A percentile compares a stretch with the other conserved stretches of the same genome.
Evolutionary conservation across 2,888 invertebrate genomes (phyloP).

Genomic region (Amblyteles armatorius): DNA sequence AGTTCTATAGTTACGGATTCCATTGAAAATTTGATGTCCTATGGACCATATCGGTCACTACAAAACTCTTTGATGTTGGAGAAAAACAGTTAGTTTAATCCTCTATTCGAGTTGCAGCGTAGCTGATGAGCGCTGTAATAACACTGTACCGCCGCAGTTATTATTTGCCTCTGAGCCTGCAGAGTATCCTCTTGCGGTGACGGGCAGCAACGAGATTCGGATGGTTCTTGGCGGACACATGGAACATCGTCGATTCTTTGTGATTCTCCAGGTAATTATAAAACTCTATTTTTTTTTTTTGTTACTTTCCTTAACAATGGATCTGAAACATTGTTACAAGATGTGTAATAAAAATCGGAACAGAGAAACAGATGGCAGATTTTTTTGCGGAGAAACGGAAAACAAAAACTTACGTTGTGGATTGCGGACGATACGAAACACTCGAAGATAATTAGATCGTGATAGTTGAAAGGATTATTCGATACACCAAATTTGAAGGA

Average conservation of each 20-base stretch:
- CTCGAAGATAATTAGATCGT: background rate
- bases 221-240: conserved; percentile 45
- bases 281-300: background rate
- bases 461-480: background rate
- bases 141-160: background rate
- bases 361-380: background rate
- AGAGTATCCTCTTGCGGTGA: conserved; percentile 60
- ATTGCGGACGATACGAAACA: background rate
- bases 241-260: conserved; percentile 49
- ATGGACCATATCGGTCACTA: background rate
- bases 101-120: background rate
- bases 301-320: background rate
- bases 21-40: conserved; percentile 57
- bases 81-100: background rate
- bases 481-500: background rate
- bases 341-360: background rate
- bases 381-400: background rate
- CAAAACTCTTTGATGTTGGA: background rate
- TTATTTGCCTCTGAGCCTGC: conserved; percentile 61
- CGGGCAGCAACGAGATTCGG: conserved; percentile 34
- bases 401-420: background rate
- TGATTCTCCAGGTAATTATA: background rate
- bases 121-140: background rate
- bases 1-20: conserved; percentile 79
- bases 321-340: conserved; percentile 24